These are phyloP conservation scores for Chaetophractus vellerosus DNA, from an alignment of 2,797 vertebrate species.

Conservation along the genomic window DNA sequence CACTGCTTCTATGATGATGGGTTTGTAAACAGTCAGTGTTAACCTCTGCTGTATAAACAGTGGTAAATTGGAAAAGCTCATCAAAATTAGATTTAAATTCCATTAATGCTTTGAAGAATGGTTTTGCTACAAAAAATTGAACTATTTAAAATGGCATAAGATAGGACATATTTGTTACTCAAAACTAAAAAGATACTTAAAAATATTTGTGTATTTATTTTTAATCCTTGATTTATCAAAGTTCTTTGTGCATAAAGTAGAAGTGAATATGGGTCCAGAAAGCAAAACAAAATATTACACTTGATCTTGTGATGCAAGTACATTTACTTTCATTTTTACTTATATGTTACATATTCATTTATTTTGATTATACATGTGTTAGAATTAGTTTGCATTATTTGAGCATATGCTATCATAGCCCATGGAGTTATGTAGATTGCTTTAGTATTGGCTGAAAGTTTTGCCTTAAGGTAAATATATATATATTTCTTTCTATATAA, in stretches of 20 bases:
- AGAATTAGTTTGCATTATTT: conserved; percentile 43
- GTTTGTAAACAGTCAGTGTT: not conserved
- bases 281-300: not conserved
- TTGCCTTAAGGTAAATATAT: conserved; percentile 5
- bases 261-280: not conserved
- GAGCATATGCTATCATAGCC: not conserved
- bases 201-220: conserved; percentile 41
- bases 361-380: conserved; percentile 59
- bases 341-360: not conserved
- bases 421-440: not conserved
- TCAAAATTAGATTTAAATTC: conserved; percentile 47
- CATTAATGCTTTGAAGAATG: not conserved
- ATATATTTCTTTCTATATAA: not conserved
- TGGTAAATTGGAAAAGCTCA: not conserved
- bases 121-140: conserved; percentile 21
- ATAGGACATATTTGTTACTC: not conserved
- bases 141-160: not conserved
- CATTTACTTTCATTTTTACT: not conserved
- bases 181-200: conserved; percentile 9
- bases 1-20: not conserved
- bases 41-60: not conserved
- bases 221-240: not conserved
- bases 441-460: conserved; percentile 45
- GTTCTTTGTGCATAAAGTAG: conserved; percentile 5
- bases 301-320: not conserved